Conservation (phyloP, 2,797 vertebrate species). For the Parauchenoglanis punctatus region DNA sequence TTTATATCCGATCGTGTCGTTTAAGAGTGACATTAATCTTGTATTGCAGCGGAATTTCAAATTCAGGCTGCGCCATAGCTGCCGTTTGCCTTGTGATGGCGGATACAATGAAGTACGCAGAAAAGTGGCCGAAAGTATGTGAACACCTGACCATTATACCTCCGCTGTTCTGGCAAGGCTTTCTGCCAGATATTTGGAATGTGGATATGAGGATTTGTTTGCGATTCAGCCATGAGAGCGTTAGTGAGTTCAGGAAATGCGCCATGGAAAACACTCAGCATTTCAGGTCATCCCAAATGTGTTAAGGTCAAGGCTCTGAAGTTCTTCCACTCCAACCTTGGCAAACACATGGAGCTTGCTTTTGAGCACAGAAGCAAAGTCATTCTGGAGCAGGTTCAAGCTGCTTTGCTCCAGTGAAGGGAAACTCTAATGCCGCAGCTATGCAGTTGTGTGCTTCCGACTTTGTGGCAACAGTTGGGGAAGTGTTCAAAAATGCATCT, state of each 20-base stretch:
- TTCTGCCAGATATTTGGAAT: not conserved
- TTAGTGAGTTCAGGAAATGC: not conserved
- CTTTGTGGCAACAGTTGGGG: not conserved
- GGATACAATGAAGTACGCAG: not conserved
- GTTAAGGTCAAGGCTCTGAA: not conserved
- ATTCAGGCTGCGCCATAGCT: not conserved
- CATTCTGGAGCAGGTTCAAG: not conserved
- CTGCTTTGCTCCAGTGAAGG: not conserved
- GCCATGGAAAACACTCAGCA: not conserved
- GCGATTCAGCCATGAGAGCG: not conserved
- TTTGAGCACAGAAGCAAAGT: not conserved
- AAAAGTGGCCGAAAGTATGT: not conserved
- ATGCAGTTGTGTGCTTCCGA: no score
- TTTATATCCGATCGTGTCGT: not conserved
- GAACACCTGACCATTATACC: not conserved
- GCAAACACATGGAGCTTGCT: not conserved
- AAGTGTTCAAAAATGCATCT: not conserved
- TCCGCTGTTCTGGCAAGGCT: not conserved
- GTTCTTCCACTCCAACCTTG: not conserved
- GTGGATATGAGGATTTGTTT: not conserved
- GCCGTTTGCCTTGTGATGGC: not conserved
- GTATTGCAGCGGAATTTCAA: not conserved
- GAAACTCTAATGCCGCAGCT: not conserved
- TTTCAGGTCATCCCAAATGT: not conserved
- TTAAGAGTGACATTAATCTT: not conserved